Conservation (phyloP, 2,888 invertebrate genomes). For the Nomada ferruginata region DNA sequence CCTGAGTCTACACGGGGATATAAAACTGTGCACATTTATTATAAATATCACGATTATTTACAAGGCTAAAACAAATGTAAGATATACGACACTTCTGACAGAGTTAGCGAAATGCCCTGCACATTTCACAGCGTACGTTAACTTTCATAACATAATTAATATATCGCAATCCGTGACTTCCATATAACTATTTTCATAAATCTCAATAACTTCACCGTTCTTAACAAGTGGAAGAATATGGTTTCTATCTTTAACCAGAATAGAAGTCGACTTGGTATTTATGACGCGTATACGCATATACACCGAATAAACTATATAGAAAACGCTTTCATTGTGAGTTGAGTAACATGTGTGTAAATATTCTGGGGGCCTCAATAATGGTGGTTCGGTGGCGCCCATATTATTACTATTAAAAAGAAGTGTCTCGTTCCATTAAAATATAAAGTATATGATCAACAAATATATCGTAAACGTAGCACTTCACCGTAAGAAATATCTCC, state of each 20-base stretch:
- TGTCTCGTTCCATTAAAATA: not conserved
- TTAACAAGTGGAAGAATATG: constrained; percentile 46
- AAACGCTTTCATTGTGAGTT: constrained; percentile 19
- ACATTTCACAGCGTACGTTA: not conserved
- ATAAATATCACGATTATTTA: no score
- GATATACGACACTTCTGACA: not conserved
- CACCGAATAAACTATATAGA: constrained; percentile 22
- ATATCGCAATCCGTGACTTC: constrained; percentile 5
- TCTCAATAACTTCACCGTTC: constrained; percentile 29
- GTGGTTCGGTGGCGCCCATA: constrained; percentile 30
- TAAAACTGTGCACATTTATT: no score
- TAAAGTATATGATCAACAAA: not conserved
- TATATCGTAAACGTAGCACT: not conserved
- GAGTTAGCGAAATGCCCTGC: constrained; percentile 2
- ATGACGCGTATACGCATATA: constrained; percentile 11
- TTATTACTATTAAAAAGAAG: not conserved
- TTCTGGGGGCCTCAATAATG: constrained; percentile 39
- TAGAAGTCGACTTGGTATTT: constrained; percentile 23
- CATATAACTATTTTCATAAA: constrained; percentile 26
- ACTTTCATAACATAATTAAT: constrained; percentile 25
- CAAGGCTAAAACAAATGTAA: no score
- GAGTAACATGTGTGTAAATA: constrained; percentile 30
- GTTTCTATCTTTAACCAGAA: constrained; percentile 37
- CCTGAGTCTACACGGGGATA: no score
- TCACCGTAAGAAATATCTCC: not conserved